Evolutionary conservation across 2,113 vertebrate genomes (phyloP).

Genomic region (Leptocoma aspasia): DNA sequence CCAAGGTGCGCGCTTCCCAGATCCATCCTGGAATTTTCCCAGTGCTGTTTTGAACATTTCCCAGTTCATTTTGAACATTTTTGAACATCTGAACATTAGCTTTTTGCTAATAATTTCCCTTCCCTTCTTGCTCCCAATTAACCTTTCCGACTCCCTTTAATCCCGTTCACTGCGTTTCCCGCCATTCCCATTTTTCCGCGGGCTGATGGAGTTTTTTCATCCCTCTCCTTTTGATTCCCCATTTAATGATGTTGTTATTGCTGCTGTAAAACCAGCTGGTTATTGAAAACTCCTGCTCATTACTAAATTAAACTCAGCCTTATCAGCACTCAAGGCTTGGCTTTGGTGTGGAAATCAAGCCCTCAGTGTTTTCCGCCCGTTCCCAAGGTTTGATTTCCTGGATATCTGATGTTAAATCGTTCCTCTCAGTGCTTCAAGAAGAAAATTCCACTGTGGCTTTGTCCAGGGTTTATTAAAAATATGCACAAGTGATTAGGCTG

Average conservation of each 20-base stretch:
- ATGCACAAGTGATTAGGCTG: neutral
- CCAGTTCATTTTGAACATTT: too few relatives aligned
- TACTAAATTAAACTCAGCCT: constrained; percentile 38
- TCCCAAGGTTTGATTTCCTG: neutral
- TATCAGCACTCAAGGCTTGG: constrained; percentile 8
- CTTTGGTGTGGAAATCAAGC: neutral
- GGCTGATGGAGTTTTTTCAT: constrained; percentile 64
- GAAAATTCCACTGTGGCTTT: neutral
- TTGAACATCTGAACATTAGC: too few relatives aligned
- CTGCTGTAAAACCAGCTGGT: constrained; percentile 52
- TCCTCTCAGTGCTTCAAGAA: neutral
- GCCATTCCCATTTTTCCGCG: constrained; percentile 42
- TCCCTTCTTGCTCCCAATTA: constrained; percentile 71
- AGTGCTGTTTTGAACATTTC: neutral
- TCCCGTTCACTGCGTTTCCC: constrained; percentile 18
- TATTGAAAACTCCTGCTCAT: constrained; percentile 61
- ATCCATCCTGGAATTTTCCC: neutral
- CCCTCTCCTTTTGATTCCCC: constrained; percentile 60
- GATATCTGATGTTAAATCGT: neutral
- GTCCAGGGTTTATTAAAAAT: constrained; percentile 15
- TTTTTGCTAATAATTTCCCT: constrained; percentile 40
- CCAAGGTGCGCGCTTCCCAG: neutral
- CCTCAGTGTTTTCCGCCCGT: neutral
- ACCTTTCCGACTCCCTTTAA: constrained; percentile 63
- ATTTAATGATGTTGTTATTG: constrained; percentile 67